Evolutionary conservation across 2,888 invertebrate species (phyloP).

Genomic region (Branchellion lobata): DNA sequence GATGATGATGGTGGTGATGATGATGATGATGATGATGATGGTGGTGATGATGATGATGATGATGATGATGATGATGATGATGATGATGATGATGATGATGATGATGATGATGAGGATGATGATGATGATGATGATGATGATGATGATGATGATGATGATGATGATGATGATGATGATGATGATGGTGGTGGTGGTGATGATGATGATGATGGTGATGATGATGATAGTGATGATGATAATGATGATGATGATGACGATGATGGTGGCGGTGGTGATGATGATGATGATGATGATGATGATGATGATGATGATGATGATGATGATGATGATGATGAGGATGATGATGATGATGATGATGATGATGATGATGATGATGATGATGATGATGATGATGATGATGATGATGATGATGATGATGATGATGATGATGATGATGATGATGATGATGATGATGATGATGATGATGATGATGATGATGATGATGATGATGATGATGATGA

Average conservation of each 20-base stretch:
- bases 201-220: conserved; percentile 10
- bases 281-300: conserved; percentile 25
- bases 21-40: conserved; percentile 22
- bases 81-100: conserved; percentile 15
- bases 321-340: neutral
- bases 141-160: conserved; percentile 21
- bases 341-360: neutral
- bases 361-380: neutral
- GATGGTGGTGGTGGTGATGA: no score
- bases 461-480: neutral
- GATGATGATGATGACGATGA: conserved; percentile 31
- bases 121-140: conserved; percentile 25
- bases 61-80: conserved; percentile 20
- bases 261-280: conserved; percentile 20
- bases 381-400: neutral
- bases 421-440: neutral
- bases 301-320: conserved; percentile 5
- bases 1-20: conserved; percentile 14
- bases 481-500: neutral
- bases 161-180: conserved; percentile 20
- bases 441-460: neutral
- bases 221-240: neutral
- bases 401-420: neutral
- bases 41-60: conserved; percentile 8
- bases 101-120: conserved; percentile 14